A percentile compares a stretch with the other conserved stretches of the same genome.
Evolutionary conservation across 1,140 invertebrate genomes (phyloP).

Genomic region (Bilobella aurantiaca): DNA sequence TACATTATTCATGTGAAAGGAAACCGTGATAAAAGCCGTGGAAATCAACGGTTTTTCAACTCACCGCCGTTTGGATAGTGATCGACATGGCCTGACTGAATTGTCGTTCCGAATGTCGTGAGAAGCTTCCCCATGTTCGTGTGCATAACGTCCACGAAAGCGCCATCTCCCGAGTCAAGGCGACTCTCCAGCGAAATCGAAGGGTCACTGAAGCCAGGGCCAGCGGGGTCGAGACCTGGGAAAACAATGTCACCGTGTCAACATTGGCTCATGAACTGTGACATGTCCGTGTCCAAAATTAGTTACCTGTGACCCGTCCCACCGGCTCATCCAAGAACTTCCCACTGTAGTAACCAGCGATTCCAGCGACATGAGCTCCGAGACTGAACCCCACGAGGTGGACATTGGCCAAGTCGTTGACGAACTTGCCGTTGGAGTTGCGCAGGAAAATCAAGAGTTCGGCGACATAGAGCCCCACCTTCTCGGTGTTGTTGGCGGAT

Average conservation of each 20-base stretch:
- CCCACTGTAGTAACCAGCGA: conserved; percentile 28
- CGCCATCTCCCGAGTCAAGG: conserved; percentile 22
- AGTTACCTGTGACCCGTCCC: conserved; percentile 27
- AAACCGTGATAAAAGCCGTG: too few species aligned
- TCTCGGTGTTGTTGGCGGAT: conserved; percentile 18
- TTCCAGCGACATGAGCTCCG: conserved; percentile 36
- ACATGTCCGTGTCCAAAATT: not conserved
- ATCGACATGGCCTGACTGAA: conserved; percentile 12
- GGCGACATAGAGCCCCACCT: conserved; percentile 23
- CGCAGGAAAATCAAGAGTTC: conserved; percentile 22
- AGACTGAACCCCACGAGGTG: conserved; percentile 37
- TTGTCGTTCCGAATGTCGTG: conserved; percentile 13
- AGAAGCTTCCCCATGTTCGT: conserved; percentile 20
- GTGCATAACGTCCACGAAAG: conserved; percentile 31
- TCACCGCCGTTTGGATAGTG: conserved; percentile 31
- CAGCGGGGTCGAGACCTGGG: conserved; percentile 28
- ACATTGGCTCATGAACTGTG: not conserved
- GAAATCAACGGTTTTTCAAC: too few species aligned
- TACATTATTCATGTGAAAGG: too few species aligned
- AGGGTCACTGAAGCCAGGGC: conserved; percentile 19
- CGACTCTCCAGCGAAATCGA: conserved; percentile 10
- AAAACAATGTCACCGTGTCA: not conserved
- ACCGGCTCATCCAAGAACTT: conserved; percentile 11
- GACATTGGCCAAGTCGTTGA: conserved; percentile 26
- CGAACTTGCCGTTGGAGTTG: not conserved